Conservation (phyloP, 1,140 invertebrate genomes). For the Gryon sp. region DNA sequence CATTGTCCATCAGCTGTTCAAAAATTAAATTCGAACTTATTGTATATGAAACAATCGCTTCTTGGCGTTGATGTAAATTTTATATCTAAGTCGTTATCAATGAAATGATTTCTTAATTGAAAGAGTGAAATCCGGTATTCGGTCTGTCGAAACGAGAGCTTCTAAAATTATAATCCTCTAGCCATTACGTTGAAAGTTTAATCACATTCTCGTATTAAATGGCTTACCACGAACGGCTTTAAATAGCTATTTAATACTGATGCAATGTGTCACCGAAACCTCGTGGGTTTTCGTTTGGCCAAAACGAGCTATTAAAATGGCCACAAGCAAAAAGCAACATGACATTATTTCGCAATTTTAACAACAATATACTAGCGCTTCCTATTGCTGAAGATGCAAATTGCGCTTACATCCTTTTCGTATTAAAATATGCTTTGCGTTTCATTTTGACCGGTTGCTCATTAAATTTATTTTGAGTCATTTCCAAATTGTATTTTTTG, state of each 20-base stretch:
- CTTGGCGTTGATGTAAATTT: slow-evolving; percentile 27
- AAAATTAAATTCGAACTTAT: slow-evolving; percentile 17
- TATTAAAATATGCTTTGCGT: too few relatives aligned
- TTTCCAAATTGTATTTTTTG: too few relatives aligned
- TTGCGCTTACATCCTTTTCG: too few relatives aligned
- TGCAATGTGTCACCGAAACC: slow-evolving; percentile 53
- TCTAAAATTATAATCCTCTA: slow-evolving; percentile 59
- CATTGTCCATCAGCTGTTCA: background rate
- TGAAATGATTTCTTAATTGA: slow-evolving; percentile 57
- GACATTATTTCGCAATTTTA: slow-evolving; percentile 32
- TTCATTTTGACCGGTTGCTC: too few relatives aligned
- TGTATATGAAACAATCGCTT: slow-evolving; percentile 6
- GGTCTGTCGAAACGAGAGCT: slow-evolving; percentile 49
- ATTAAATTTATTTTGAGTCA: too few relatives aligned
- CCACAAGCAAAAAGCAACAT: slow-evolving; percentile 43
- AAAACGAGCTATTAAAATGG: slow-evolving; percentile 51
- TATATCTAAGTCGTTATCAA: slow-evolving; percentile 50
- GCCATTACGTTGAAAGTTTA: slow-evolving; percentile 59
- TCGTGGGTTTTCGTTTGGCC: slow-evolving; percentile 40
- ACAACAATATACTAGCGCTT: slow-evolving; percentile 5
- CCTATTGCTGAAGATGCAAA: background rate
- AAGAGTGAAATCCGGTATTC: slow-evolving; percentile 57
- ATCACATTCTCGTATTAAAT: slow-evolving; percentile 57
- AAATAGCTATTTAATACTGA: slow-evolving; percentile 60
- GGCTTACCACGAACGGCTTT: slow-evolving; percentile 51